These are phyloP conservation scores for Thomomys bottae DNA, from an alignment of 2,113 vertebrate species.

Conservation along the genomic window DNA sequence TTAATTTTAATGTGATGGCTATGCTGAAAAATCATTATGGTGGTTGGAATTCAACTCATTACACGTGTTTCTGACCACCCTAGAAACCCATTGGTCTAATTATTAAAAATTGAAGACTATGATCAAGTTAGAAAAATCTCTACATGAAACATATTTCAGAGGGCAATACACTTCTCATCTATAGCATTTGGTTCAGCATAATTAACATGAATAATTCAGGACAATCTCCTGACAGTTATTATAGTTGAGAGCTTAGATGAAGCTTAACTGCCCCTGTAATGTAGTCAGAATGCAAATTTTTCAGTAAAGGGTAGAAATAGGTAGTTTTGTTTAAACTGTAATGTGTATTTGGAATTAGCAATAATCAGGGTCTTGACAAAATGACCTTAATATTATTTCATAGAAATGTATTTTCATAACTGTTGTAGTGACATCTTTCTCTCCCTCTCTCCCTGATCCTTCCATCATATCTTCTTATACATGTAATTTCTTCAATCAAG, in stretches of 20 bases:
- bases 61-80: background rate
- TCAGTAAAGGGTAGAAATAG: slow-evolving; percentile 71
- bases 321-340: slow-evolving; percentile 84
- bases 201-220: slow-evolving; percentile 89
- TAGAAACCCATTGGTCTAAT: slow-evolving; percentile 68
- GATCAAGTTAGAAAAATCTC: slow-evolving; percentile 81
- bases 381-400: slow-evolving; percentile 78
- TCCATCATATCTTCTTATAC: background rate
- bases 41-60: slow-evolving; percentile 32
- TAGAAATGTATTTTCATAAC: slow-evolving; percentile 77
- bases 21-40: slow-evolving; percentile 25
- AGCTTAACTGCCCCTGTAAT: slow-evolving; percentile 84
- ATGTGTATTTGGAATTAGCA: slow-evolving; percentile 81
- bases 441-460: background rate
- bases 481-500: slow-evolving; percentile 55
- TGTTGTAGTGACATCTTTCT: slow-evolving; percentile 41
- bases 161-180: slow-evolving; percentile 81
- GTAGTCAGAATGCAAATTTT: slow-evolving; percentile 83
- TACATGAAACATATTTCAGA: slow-evolving; percentile 79
- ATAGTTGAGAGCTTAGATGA: slow-evolving; percentile 84
- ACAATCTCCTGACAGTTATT: slow-evolving; percentile 86
- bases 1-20: slow-evolving; percentile 59
- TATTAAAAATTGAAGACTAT: slow-evolving; percentile 57
- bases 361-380: slow-evolving; percentile 77
- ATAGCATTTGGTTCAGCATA: slow-evolving; percentile 84